Percentiles rank a stretch among this genome's conserved stretches.
Conservation (phyloP, 2,888 invertebrate species). For the Limnephilus auricula region DNA sequence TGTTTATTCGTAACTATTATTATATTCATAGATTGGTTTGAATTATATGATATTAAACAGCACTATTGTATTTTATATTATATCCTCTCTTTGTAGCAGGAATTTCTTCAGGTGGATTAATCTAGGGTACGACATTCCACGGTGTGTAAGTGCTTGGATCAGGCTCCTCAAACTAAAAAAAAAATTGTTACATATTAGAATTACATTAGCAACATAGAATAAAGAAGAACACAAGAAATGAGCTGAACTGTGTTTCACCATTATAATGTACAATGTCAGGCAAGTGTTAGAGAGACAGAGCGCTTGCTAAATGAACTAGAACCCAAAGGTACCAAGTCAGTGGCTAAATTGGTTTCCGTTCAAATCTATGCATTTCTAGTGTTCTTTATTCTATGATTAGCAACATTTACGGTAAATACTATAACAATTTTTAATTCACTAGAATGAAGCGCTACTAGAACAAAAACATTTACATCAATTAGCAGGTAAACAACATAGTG, state of each 20-base stretch:
- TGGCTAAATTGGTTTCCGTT: too few species aligned
- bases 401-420: not conserved
- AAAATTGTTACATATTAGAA: not conserved
- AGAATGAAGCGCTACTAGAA: too few species aligned
- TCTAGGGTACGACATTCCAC: constrained; percentile 48
- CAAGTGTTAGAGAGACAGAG: too few species aligned
- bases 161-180: constrained; percentile 49
- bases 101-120: not conserved
- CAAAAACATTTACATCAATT: too few species aligned
- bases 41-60: constrained; percentile 46
- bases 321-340: too few species aligned
- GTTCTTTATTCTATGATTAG: not conserved
- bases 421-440: too few species aligned
- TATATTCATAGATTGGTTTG: constrained; percentile 43
- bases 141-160: constrained; percentile 33
- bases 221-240: too few species aligned
- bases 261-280: too few species aligned
- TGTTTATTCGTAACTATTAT: constrained; percentile 13
- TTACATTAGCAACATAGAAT: not conserved
- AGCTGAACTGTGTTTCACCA: too few species aligned
- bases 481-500: not conserved
- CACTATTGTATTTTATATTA: constrained; percentile 6
- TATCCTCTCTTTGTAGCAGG: not conserved
- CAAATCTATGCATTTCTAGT: too few species aligned
- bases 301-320: too few species aligned